Evolutionary conservation across 2,888 invertebrate species (phyloP).

Genomic region (Lasioglossum zephyrum): DNA sequence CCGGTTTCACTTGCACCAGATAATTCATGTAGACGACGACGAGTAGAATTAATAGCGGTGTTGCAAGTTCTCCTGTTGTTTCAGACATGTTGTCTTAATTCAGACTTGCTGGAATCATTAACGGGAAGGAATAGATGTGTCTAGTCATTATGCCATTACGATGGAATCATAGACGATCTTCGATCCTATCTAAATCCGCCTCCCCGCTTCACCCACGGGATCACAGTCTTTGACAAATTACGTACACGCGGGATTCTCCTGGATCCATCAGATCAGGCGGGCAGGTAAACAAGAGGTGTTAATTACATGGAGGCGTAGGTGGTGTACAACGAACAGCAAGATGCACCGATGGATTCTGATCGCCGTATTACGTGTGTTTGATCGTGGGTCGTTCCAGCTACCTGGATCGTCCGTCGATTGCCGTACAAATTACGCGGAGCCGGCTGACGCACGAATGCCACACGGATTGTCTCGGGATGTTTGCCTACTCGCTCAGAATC

Average conservation of each 20-base stretch:
- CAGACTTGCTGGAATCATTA: no score
- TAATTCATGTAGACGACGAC: neutral
- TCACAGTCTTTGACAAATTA: slow-evolving; percentile 1
- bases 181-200: neutral
- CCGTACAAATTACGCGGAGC: slow-evolving; percentile 38
- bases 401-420: slow-evolving; percentile 14
- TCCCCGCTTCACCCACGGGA: neutral
- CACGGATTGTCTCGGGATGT: neutral
- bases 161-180: neutral
- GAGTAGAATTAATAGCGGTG: no score
- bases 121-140: no score
- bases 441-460: neutral
- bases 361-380: slow-evolving; percentile 31
- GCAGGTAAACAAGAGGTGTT: slow-evolving; percentile 8
- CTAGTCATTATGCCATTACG: no score
- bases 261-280: neutral
- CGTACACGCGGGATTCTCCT: neutral
- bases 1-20: neutral
- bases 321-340: neutral
- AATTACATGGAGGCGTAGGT: neutral
- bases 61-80: no score
- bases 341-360: slow-evolving; percentile 16
- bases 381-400: slow-evolving; percentile 38
- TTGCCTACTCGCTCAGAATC: neutral
- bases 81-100: no score